Evolutionary conservation across 2,888 invertebrate species (phyloP), one percentile per base, ranked within the genome.

Genomic region (Lamellibrachia satsuma): DNA sequence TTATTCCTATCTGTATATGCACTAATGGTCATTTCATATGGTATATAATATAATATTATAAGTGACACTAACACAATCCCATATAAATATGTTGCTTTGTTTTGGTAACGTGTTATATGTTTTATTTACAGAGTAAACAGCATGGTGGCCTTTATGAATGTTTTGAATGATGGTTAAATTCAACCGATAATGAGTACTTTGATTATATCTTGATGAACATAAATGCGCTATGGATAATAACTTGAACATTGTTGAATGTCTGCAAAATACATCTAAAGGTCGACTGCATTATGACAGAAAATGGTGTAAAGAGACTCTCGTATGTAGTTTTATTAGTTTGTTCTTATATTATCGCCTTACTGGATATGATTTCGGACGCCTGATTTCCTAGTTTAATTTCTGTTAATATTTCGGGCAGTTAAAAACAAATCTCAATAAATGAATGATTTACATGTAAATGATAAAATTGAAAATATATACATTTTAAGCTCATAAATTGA

Each of bases 231-330:
- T 75, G 75, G 75, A 75, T 75, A 75, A n/a, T 22, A 22, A 22
- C 3, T 75, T 75, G 75, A 75, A 75, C 75, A 75, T 75, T 75
- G 75, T 75, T 75, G 75, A 75, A 75, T 75, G 75, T 75, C 75
- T 75, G 75, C 75, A 75, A 75, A 75, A 75, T 75, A 75, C 75
- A n/a, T 75, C 75, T 15, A 75, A 75, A 75, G 75, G 75, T 75
- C 75, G 75, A 75, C 75, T 75, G 75, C 15, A 22, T 75, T 75
- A 75, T 75, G 75, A 75, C 75, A 22, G 75, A 75, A 75, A 75
- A 11, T 75, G 75, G 75, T 75, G 75, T 22, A 75, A 75, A 22
- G 75, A 75, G 22, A 75, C 15, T 11, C 75, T 75, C 75, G 75
- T 75, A 75, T 75, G 75, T 75, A 75, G 22, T 22, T 75, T 11